Base-by-base conservation (phyloP, 53 echinoderm and acorn worm species). In the Patiria pectinifera region DNA sequence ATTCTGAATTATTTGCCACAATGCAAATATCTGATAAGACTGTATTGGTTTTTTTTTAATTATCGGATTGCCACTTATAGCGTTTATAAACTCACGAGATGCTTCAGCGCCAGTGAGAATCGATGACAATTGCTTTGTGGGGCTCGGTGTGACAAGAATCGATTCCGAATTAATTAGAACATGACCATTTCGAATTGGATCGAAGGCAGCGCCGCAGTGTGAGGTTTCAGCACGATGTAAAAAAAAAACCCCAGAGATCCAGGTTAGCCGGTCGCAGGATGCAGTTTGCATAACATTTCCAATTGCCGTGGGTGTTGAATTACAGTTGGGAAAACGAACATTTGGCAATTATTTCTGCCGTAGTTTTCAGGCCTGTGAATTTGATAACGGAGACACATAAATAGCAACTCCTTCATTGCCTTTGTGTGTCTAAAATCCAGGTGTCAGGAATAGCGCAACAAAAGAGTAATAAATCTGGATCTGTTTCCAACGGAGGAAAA, bases 151-250 rank as follows among this genome's bases (percentile, higher is more conserved):
- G 25, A 25, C 62, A 15, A 48, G 48, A 83, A 62, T 84, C 84
- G 84, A 84, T 84, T 63, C 69, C 84, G 44, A 84, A 63, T 43
- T 84, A 18, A 84, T 84, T 63, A 63, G 84, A 62, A 15, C 63
- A 66, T 66, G 84, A 59, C 84, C 84, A 63, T 44, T 63, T 84
- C 2, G 8, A 82, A 81, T 18, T 81, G 81, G 48, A 81, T 76
- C 46, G 12, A 9, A 47, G 80, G 80, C 47, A 45, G 19, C 46
- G 6, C 53, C 46, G 6, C 53, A 13, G 80, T 79, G 26, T 79
- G 16, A 48, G 45, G 80, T 45, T 79, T 79, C 80, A 4, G 46
- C 43, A 25, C 44, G 69, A 69, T 69, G 21, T 23, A 23, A 24
- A 74, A 72, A 72, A 4, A 53, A 53, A 53, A 35, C 35, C 35